Percentiles rank a stretch among this genome's conserved stretches.
phyloP scores from a whole-genome alignment of 2,113 vertebrate species.

The Ascaphus truei region DNA sequence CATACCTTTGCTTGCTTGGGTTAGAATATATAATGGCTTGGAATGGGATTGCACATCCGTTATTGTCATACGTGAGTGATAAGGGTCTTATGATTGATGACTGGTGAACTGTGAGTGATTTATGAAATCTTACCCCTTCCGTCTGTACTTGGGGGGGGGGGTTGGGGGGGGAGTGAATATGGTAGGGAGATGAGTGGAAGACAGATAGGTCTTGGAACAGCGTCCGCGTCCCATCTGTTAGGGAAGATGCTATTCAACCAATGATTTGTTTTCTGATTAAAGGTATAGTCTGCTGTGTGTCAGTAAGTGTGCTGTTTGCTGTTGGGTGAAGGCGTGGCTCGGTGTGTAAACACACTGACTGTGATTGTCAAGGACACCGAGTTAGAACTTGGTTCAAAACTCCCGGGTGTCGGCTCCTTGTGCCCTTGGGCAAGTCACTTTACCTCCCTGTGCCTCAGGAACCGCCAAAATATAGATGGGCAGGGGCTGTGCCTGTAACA shows the following conservation, averaged over 20 bases:
- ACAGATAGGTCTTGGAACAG: constrained; percentile 31
- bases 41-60: constrained; percentile 42
- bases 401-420: too few species aligned
- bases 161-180: constrained; percentile 43
- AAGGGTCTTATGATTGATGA: constrained; percentile 39
- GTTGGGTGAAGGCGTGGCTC: too few species aligned
- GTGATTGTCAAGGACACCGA: too few species aligned
- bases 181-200: constrained; percentile 37
- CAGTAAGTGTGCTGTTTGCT: neutral
- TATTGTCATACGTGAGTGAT: constrained; percentile 53
- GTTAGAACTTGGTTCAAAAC: too few species aligned
- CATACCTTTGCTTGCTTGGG: constrained; percentile 52
- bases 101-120: constrained; percentile 50
- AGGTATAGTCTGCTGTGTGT: constrained; percentile 2
- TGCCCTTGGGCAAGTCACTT: too few species aligned
- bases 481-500: too few species aligned
- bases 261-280: constrained; percentile 46
- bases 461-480: too few species aligned
- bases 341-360: too few species aligned
- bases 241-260: constrained; percentile 50
- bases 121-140: constrained; percentile 47
- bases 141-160: constrained; percentile 44
- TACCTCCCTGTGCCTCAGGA: too few species aligned
- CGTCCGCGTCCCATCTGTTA: constrained; percentile 40
- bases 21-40: constrained; percentile 49